phyloP scores from a whole-genome alignment of 2,113 vertebrate genomes.

The Colius striatus region DNA sequence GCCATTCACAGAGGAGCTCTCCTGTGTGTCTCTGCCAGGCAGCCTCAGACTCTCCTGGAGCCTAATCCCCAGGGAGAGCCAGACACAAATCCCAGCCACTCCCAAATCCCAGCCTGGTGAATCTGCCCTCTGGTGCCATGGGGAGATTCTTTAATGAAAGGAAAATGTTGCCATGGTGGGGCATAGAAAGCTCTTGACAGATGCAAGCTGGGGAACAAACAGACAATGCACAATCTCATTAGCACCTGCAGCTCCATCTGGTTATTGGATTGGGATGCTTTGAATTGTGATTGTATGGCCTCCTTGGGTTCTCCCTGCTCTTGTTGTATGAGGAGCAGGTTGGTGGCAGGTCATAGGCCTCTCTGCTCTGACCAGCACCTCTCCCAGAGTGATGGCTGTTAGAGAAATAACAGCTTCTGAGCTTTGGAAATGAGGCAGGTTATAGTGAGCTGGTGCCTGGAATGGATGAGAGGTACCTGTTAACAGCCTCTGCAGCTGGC shows the following conservation, averaged over 20 bases:
- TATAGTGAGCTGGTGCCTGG: neutral
- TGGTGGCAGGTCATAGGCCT: neutral
- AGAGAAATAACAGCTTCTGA: neutral
- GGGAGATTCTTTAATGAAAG: conserved; percentile 54
- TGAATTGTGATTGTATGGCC: neutral
- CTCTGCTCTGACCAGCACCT: rapidly evolving
- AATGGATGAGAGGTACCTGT: neutral
- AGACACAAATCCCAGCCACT: neutral
- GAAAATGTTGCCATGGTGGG: conserved; percentile 55
- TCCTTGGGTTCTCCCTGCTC: neutral
- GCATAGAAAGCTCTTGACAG: conserved; percentile 34
- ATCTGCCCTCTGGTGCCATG: conserved; percentile 11
- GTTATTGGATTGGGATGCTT: conserved; percentile 39
- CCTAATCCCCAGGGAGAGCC: conserved; percentile 45
- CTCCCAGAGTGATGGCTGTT: rapidly evolving
- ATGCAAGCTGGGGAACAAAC: conserved; percentile 4
- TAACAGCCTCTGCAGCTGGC: rapidly evolving
- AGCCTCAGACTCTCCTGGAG: neutral
- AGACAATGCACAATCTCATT: conserved; percentile 33
- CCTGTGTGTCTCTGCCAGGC: neutral
- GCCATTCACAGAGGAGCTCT: neutral
- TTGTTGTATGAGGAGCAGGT: rapidly evolving
- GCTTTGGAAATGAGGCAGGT: neutral
- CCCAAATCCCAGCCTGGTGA: neutral
- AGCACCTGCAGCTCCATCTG: conserved; percentile 45